Evolutionary conservation across 2,113 vertebrate species (phyloP).

Genomic region (Peucedramus taeniatus): DNA sequence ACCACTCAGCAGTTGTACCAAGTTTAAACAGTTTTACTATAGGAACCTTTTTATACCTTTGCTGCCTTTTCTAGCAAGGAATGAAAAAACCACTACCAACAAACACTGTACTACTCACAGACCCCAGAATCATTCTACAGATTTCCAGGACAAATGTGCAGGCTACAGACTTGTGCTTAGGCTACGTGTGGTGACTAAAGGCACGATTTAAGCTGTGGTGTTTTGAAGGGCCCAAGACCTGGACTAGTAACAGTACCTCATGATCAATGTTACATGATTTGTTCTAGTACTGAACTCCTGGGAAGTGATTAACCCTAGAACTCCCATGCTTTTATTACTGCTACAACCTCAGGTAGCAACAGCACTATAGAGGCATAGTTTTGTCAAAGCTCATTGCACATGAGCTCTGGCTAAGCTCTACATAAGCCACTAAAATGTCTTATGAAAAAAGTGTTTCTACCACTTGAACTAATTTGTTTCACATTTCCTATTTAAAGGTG

Average conservation of each 20-base stretch:
- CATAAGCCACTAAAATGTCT: not conserved
- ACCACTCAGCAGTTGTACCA: not conserved
- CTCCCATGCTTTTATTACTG: not conserved
- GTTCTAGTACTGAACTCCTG: not conserved
- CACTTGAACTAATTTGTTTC: not conserved
- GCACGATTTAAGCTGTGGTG: accelerated
- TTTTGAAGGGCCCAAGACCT: not conserved
- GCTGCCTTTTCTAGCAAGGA: not conserved
- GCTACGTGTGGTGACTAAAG: not conserved
- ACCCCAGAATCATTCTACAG: not conserved
- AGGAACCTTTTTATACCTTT: not conserved
- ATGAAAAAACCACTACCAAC: too few relatives aligned
- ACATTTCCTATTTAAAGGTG: not conserved
- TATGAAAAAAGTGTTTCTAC: not conserved
- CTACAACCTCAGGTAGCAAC: not conserved
- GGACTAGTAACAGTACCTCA: not conserved
- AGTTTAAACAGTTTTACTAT: not conserved
- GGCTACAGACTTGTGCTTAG: not conserved
- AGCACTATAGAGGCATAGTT: not conserved
- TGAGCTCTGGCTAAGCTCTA: not conserved
- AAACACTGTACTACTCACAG: not conserved
- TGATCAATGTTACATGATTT: not conserved
- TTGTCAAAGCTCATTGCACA: not conserved
- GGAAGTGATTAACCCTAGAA: not conserved
- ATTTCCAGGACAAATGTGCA: not conserved